Conservation (phyloP, 37 sponge, comb jelly and placozoan species). For the Axinella damicornis region DNA sequence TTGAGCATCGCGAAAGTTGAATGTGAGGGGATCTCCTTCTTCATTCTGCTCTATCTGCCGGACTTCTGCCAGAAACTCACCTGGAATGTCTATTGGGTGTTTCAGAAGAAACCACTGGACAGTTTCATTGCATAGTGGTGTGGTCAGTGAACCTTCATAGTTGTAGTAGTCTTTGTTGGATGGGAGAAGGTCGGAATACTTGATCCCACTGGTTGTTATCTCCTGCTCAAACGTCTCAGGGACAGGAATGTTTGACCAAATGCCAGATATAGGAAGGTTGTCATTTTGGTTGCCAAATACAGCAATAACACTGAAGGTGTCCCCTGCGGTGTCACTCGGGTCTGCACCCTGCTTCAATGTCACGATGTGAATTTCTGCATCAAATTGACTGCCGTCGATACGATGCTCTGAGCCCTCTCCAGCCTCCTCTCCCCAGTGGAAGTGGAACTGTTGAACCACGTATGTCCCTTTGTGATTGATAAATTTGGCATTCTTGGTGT, state of each 20-base stretch:
- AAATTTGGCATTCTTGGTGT: background rate
- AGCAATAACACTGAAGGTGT: conserved; percentile 23
- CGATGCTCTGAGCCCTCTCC: conserved; percentile 55
- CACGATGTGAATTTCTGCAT: conserved; percentile 56
- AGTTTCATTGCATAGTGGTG: conserved; percentile 60
- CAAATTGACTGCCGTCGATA: conserved; percentile 16
- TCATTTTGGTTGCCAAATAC: conserved; percentile 7
- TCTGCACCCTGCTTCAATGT: conserved; percentile 3
- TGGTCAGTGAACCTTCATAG: conserved; percentile 72
- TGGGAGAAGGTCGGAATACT: conserved; percentile 43
- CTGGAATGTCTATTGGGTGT: conserved; percentile 29
- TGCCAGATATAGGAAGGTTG: background rate
- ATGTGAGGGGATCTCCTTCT: background rate
- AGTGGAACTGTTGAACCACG: conserved; percentile 51
- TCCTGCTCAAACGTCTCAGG: background rate
- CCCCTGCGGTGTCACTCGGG: background rate
- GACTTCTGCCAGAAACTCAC: background rate
- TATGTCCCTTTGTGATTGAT: conserved; percentile 32
- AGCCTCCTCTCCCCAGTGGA: conserved; percentile 56
- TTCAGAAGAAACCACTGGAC: conserved; percentile 77
- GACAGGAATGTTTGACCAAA: background rate
- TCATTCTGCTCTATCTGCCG: background rate
- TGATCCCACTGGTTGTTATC: background rate
- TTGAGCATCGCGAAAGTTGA: conserved; percentile 3
- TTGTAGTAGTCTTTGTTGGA: conserved; percentile 36